Evolutionary conservation across 2,113 vertebrate genomes (phyloP), one percentile per base, ranked within the genome.

Genomic region (Channa argus): DNA sequence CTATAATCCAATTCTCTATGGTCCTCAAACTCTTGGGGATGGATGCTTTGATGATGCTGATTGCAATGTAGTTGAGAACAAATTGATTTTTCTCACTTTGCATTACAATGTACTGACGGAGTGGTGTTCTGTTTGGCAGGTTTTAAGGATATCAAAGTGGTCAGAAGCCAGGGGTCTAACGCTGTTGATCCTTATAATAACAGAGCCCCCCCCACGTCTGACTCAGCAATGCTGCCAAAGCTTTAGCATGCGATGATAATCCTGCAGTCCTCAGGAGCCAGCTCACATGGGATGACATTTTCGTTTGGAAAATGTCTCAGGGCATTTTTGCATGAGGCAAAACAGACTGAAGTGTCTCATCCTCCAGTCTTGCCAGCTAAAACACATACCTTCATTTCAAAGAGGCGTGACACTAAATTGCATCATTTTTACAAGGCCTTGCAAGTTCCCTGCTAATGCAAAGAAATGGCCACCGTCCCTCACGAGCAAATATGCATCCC

Each of bases 81-180:
- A 79, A 89, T 86, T 45, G 82, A 88, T 91, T 90, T 83, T 70
- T 51, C 53, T 80, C 77, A 71, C 67, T 63, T 86, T 77, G 38
- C 60, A 60, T 80, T 68, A 54, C 70, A 66, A 53, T 67, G 13
- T 58, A 80, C 76, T 62, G 77, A 85, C 66, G 49, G 47, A 54
- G 34, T 33, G 45, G 36, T 15, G 63, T 84, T 86, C 67, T 41
- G n/a, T n/a, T n/a, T n/a, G 61, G 68, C 45, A 50, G 73, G 76
- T 66, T 80, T 72, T 38, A 72, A 46, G 52, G 46, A 84, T 85
- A 85, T 80, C 55, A 75, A 80, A 77, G 79, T 52, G 54, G 60
- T 56, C 36, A 52, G 50, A 78, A 76, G 77, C 49, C 50, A 46
- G 63, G 45, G 79, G 45, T 71, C 59, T 39, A 41, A 63, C 3